phyloP scores from a whole-genome alignment of 2,113 vertebrate genomes.

The Vulpes vulpes region DNA sequence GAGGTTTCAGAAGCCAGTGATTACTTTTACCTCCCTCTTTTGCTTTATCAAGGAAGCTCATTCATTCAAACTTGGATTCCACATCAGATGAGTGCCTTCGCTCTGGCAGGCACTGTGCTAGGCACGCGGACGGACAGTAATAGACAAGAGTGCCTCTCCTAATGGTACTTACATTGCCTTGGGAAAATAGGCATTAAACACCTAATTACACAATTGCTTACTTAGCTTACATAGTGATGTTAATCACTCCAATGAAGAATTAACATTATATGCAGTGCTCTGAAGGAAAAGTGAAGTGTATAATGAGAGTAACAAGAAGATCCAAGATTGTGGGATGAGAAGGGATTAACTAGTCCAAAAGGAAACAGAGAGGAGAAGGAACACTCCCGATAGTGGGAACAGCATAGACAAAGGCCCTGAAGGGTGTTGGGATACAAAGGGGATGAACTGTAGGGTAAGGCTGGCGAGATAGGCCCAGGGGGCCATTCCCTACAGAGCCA shows the following conservation, averaged over 20 bases:
- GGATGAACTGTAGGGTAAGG: too few species aligned
- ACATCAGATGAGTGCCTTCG: fast-evolving
- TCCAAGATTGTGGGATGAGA: background rate
- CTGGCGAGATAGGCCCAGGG: background rate
- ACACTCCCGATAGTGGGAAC: too few species aligned
- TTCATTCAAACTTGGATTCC: background rate
- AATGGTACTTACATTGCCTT: background rate
- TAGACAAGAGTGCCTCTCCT: background rate
- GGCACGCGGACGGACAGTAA: background rate
- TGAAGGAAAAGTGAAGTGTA: background rate
- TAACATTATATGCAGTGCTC: background rate
- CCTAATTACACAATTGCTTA: background rate
- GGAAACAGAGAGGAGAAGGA: background rate
- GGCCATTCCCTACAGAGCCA: background rate
- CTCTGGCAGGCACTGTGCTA: background rate
- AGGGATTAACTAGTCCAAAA: background rate
- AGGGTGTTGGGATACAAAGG: background rate
- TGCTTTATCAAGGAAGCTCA: background rate
- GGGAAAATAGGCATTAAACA: background rate
- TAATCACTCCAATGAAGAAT: background rate
- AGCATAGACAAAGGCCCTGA: background rate
- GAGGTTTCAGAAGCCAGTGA: background rate
- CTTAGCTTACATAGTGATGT: background rate
- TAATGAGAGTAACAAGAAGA: background rate
- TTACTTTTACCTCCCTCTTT: background rate